Evolutionary conservation across 2,113 vertebrate species (phyloP).

Genomic region (Plotosus lineatus): DNA sequence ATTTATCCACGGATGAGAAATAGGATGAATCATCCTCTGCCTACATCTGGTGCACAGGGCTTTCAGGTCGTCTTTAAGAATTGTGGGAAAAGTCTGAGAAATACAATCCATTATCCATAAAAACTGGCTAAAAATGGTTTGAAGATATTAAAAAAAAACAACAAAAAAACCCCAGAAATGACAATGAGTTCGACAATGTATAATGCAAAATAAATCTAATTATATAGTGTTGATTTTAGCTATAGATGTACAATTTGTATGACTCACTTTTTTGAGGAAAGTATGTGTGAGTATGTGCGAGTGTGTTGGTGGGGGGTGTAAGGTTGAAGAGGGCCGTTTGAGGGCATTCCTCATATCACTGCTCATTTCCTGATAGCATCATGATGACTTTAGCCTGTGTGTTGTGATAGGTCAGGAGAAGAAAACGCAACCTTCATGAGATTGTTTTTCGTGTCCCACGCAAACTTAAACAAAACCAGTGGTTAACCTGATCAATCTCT

Average conservation of each 20-base stretch:
- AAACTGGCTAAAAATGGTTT: neutral
- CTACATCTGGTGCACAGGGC: conserved; percentile 20
- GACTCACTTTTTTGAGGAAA: neutral
- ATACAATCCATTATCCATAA: neutral
- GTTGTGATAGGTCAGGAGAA: conserved; percentile 48
- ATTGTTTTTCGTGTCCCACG: conserved; percentile 38
- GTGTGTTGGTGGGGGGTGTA: neutral
- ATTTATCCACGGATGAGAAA: conserved; percentile 3
- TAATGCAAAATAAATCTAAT: neutral
- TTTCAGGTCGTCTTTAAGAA: conserved; percentile 6
- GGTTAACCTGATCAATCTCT: conserved; percentile 47
- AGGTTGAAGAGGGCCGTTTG: conserved; percentile 38
- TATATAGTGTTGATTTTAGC: neutral
- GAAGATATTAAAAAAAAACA: neutral
- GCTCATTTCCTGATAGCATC: conserved; percentile 66
- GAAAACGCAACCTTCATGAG: conserved; percentile 38
- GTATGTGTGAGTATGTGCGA: too few relatives aligned
- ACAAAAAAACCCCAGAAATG: neutral
- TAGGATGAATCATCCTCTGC: neutral
- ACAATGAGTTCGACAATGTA: neutral
- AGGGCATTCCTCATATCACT: conserved; percentile 72
- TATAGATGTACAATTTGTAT: neutral
- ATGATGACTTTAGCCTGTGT: conserved; percentile 58
- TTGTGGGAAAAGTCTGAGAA: conserved; percentile 14
- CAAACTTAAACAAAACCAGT: conserved; percentile 53